These are phyloP conservation scores for Pentamera pediparva DNA, from an alignment of 53 echinoderm and acorn worm genomes.

Conservation along the genomic window DNA sequence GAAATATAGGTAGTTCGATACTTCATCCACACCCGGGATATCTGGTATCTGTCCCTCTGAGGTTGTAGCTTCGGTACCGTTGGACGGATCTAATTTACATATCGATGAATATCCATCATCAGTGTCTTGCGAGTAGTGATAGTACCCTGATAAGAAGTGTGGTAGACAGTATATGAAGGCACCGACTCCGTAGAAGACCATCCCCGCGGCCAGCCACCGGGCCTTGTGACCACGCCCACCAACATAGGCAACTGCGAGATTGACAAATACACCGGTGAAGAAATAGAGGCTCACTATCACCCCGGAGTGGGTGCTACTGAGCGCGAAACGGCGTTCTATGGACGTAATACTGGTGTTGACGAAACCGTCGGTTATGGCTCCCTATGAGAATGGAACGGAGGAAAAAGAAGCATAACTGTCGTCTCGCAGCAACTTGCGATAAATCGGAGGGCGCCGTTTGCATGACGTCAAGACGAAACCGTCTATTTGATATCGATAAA, in stretches of 20 bases:
- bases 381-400: background rate
- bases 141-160: slow-evolving; percentile 50
- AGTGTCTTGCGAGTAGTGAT: slow-evolving; percentile 19
- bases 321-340: slow-evolving; percentile 56
- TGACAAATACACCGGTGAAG: slow-evolving; percentile 32
- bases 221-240: slow-evolving; percentile 56
- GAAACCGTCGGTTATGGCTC: slow-evolving; percentile 43
- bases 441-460: too few species aligned
- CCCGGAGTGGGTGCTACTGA: slow-evolving; percentile 37
- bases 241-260: slow-evolving; percentile 43
- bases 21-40: background rate
- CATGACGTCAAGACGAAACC: too few species aligned
- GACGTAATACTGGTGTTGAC: slow-evolving; percentile 45
- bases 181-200: slow-evolving; percentile 35
- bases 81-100: background rate
- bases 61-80: background rate
- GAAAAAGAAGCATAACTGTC: background rate
- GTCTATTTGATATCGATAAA: too few species aligned
- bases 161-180: slow-evolving; percentile 51
- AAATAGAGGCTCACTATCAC: slow-evolving; percentile 36
- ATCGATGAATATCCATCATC: background rate
- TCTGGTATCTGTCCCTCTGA: background rate
- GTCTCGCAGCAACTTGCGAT: too few species aligned
- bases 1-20: slow-evolving; percentile 54
- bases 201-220: slow-evolving; percentile 47